A percentile compares a stretch with the other conserved stretches of the same genome.
Conservation (phyloP, 2,797 vertebrate species). For the Enteromius viviparus region DNA sequence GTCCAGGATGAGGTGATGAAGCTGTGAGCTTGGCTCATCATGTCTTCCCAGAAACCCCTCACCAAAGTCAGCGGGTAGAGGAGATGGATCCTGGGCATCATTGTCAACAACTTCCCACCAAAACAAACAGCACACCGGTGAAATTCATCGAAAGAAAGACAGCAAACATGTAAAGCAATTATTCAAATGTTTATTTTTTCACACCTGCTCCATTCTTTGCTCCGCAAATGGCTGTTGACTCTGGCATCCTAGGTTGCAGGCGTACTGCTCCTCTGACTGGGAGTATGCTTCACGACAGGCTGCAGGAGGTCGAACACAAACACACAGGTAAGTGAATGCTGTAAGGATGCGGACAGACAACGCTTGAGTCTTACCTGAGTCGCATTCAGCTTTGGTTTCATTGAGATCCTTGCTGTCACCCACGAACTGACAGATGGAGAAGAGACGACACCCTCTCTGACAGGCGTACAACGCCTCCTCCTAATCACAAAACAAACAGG, state of each 20-base stretch:
- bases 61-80: slow-evolving; percentile 92
- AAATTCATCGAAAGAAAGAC: not conserved
- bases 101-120: slow-evolving; percentile 83
- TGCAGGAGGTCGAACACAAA: slow-evolving; percentile 64
- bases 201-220: slow-evolving; percentile 88
- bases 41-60: slow-evolving; percentile 91
- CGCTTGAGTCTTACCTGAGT: slow-evolving; percentile 83
- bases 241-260: slow-evolving; percentile 94
- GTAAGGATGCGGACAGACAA: not conserved
- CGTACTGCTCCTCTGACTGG: slow-evolving; percentile 89
- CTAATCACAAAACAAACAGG: slow-evolving; percentile 70
- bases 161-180: not conserved
- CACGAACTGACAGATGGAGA: slow-evolving; percentile 98
- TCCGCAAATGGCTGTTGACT: slow-evolving; percentile 94
- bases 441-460: slow-evolving; percentile 95
- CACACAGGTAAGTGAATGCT: not conserved
- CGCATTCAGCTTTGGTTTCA: slow-evolving; percentile 91
- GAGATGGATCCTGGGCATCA: slow-evolving; percentile 95
- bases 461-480: slow-evolving; percentile 95
- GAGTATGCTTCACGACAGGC: slow-evolving; percentile 94
- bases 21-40: slow-evolving; percentile 94
- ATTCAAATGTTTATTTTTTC: not conserved
- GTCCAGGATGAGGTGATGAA: slow-evolving; percentile 96
- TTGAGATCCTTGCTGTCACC: slow-evolving; percentile 91
- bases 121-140: not conserved